These are phyloP conservation scores for Reticulitermes lucifugus DNA, from an alignment of 2,888 invertebrate species.

Conservation along the genomic window DNA sequence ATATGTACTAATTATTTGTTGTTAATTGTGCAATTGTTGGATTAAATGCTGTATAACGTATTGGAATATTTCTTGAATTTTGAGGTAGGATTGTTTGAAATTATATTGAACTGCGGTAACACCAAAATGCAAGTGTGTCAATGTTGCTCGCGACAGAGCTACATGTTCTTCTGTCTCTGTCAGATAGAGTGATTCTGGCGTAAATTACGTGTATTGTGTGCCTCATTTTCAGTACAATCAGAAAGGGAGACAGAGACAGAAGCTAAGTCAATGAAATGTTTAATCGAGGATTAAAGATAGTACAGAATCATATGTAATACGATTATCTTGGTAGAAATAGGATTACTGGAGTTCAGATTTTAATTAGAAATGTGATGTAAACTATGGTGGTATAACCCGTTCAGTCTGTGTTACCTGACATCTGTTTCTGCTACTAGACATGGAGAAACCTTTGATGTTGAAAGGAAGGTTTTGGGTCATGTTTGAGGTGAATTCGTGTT, in stretches of 20 bases:
- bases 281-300: conserved; percentile 9
- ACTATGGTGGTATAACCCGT: not conserved
- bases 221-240: not conserved
- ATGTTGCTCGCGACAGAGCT: no score
- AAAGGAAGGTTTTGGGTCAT: no score
- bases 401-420: not conserved
- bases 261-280: not conserved
- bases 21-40: no score
- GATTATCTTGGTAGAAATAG: not conserved
- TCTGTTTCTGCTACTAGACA: not conserved
- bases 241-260: not conserved
- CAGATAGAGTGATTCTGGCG: not conserved
- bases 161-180: not conserved
- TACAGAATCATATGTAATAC: not conserved
- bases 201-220: not conserved
- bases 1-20: no score
- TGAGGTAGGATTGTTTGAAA: no score
- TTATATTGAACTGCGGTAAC: no score
- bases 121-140: no score
- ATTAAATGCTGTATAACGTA: no score
- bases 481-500: no score
- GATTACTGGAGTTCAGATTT: conserved; percentile 2
- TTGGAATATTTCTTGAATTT: no score
- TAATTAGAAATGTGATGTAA: conserved; percentile 7
- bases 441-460: no score